These are phyloP conservation scores for Gymnocypris eckloni DNA, from an alignment of 2,797 vertebrate species.

Conservation along the genomic window DNA sequence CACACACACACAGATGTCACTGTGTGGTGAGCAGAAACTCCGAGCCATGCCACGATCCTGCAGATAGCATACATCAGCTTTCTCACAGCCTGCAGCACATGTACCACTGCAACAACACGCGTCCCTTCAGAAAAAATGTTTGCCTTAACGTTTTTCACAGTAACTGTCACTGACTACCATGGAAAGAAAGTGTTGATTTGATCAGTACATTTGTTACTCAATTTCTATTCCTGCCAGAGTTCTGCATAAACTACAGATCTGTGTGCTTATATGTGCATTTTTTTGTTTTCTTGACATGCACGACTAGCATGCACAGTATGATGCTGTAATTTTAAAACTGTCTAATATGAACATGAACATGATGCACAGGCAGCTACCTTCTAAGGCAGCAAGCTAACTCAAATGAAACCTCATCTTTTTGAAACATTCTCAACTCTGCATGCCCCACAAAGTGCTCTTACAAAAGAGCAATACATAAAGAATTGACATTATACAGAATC, in stretches of 20 bases:
- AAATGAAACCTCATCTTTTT: background rate
- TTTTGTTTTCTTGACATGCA: background rate
- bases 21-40: slow-evolving; percentile 13
- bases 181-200: background rate
- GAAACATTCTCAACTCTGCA: background rate
- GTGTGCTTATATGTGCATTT: slow-evolving; percentile 27
- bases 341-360: background rate
- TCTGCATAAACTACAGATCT: slow-evolving; percentile 16
- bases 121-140: background rate
- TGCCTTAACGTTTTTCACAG: background rate
- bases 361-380: no score
- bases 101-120: background rate
- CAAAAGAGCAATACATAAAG: background rate
- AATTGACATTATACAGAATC: background rate
- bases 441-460: background rate
- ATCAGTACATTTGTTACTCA: background rate
- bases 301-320: background rate
- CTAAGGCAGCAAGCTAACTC: background rate
- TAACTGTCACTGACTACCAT: background rate
- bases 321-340: background rate
- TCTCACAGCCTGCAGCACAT: slow-evolving; percentile 25
- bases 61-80: slow-evolving; percentile 1
- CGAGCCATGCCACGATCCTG: background rate
- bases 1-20: background rate
- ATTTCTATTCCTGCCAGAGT: background rate